Evolutionary conservation across 2,797 vertebrate species (phyloP).

Genomic region (Pseudochaenichthys georgianus): DNA sequence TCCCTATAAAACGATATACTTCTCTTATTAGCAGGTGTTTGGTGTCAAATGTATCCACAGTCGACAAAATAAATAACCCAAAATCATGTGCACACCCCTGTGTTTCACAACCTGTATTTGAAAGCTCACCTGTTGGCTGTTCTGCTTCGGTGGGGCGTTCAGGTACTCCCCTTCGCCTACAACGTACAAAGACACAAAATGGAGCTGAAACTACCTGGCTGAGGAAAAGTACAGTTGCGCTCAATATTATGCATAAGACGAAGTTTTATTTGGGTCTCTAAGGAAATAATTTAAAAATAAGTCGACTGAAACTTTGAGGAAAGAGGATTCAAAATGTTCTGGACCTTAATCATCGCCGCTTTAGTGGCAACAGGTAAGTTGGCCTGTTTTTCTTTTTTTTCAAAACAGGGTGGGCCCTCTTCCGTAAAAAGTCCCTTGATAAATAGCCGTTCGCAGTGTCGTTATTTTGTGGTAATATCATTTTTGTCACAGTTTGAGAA

Average conservation of each 20-base stretch:
- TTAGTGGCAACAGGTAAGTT: conserved; percentile 82
- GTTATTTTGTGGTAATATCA: rapidly evolving
- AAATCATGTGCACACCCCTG: neutral
- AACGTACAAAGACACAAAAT: conserved; percentile 68
- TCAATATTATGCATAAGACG: neutral
- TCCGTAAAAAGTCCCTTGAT: conserved; percentile 23
- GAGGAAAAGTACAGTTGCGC: conserved; percentile 30
- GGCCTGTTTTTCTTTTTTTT: conserved; percentile 17
- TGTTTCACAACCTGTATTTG: conserved; percentile 30
- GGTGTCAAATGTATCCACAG: rapidly evolving
- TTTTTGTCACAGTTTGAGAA: rapidly evolving
- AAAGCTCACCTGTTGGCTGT: conserved; percentile 61
- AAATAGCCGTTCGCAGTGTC: neutral
- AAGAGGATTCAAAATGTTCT: conserved; percentile 68
- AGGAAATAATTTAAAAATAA: neutral
- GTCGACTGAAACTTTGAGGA: neutral
- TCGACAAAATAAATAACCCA: neutral
- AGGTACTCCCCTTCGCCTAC: conserved; percentile 32
- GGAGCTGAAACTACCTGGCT: conserved; percentile 72
- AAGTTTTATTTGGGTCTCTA: neutral
- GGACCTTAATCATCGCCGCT: conserved; percentile 66
- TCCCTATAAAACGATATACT: rapidly evolving
- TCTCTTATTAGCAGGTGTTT: rapidly evolving
- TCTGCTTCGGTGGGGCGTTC: conserved; percentile 22
- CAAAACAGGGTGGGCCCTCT: conserved; percentile 68